Conservation (phyloP, 2,888 invertebrate species). For the Drepanosiphum platanoidis region DNA sequence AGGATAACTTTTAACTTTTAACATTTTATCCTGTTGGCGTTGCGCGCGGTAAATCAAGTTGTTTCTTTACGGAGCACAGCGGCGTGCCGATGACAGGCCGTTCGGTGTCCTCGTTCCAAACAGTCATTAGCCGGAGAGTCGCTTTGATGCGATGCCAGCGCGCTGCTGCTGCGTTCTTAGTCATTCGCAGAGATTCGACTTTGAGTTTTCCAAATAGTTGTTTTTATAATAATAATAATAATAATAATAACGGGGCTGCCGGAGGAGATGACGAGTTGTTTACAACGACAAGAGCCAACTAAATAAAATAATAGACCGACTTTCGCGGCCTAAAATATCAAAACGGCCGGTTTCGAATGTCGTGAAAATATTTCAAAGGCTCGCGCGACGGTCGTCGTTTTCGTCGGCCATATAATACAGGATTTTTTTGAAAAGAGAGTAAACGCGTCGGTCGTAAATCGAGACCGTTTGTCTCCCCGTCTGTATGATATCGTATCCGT, state of each 20-base stretch:
- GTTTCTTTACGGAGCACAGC: conserved; percentile 1
- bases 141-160: not conserved
- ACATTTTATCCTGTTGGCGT: not conserved
- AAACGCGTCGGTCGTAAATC: no score
- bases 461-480: no score
- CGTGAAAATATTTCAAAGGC: not conserved
- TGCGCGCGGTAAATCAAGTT: not conserved
- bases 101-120: not conserved
- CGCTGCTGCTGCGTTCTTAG: not conserved
- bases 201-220: not conserved
- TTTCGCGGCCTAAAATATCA: not conserved
- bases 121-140: conserved; percentile 18
- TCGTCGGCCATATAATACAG: not conserved
- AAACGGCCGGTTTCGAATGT: not conserved
- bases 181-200: not conserved
- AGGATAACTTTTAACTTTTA: not conserved
- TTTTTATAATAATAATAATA: not conserved
- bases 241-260: not conserved
- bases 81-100: conserved; percentile 20
- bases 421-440: no score
- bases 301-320: not conserved
- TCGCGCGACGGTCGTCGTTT: not conserved
- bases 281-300: not conserved
- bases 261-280: not conserved
- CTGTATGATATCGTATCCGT: no score